Base-by-base conservation (phyloP, 1,140 invertebrate genomes). In the Chlorops oryzae region DNA sequence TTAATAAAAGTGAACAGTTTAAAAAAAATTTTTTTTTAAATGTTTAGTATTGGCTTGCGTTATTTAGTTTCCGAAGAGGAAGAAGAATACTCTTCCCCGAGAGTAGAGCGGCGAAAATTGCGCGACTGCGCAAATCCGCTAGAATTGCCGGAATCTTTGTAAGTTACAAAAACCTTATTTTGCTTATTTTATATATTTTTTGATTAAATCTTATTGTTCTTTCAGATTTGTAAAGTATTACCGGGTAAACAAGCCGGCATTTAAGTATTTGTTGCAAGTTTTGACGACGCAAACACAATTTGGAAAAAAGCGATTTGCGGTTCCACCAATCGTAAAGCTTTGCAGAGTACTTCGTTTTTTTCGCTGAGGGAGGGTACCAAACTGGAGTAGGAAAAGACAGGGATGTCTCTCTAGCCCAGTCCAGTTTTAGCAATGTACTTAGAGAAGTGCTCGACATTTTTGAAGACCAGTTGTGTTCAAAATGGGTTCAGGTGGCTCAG, bases 141-240 rank as follows among this genome's bases (percentile, higher is more conserved):
- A 17, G 25, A 44, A 17, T 4, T 44, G 13, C 42, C 42, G 3
- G 23, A 44, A 15, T n/a, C 22, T 25, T 28, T 44, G 23, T 44
- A 27, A 44, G 42, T 44, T 10, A 27, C 5, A 3, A 27, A 44
- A 27, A 17, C 4, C 18, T 25, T 15, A 25, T 24, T 28, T 27
- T 13, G 12, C 15, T 44, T 28, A 3, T 35, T 21, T 35, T 13
- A 20, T 18, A n/a, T n/a, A n/a, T n/a, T n/a, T n/a, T n/a, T n/a
- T n/a, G n/a, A n/a, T n/a, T n/a, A n/a, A n/a, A n/a, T n/a, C n/a
- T n/a, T n/a, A n/a, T n/a, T n/a, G n/a, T n/a, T n/a, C n/a, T 32
- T 32, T 32, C 28, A 49, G 47, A 41, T 51, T 51, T 44, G 10
- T 34, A 3, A 41, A 50, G 20, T 47, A 44, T 25, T 52, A 18